Conservation (phyloP, 2,797 vertebrate genomes). For the Myotis vivesi region DNA sequence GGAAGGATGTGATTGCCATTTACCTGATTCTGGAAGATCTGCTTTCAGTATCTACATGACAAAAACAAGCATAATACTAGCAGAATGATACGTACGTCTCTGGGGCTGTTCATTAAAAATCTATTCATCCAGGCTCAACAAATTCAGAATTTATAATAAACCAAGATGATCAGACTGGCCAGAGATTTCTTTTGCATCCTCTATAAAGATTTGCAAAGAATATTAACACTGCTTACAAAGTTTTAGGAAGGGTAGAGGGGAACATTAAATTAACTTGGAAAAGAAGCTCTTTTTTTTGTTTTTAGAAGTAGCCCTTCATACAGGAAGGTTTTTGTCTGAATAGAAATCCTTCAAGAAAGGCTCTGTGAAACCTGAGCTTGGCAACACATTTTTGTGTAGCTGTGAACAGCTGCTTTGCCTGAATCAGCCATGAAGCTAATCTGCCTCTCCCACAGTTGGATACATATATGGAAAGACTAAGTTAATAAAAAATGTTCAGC, state of each 20-base stretch:
- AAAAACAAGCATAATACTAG: neutral
- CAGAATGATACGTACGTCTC: neutral
- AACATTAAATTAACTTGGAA: neutral
- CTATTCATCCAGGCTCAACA: neutral
- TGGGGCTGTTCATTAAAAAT: neutral
- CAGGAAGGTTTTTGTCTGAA: slow-evolving; percentile 3
- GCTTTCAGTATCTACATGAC: neutral
- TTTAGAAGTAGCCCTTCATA: neutral
- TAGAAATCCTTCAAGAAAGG: slow-evolving; percentile 23
- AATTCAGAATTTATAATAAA: slow-evolving; percentile 5
- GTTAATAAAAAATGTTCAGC: neutral
- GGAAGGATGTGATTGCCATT: neutral
- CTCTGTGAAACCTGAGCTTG: slow-evolving; percentile 28
- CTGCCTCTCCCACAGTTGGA: slow-evolving; percentile 3
- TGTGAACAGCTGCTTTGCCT: slow-evolving; percentile 61
- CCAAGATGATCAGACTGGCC: neutral
- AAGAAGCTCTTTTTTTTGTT: neutral
- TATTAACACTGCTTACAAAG: neutral
- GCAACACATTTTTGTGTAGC: slow-evolving; percentile 40
- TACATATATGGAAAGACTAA: neutral
- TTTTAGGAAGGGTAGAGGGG: neutral
- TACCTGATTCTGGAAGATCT: neutral
- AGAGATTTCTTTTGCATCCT: neutral
- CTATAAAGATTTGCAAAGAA: neutral
- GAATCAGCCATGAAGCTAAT: slow-evolving; percentile 39